Base-by-base conservation (phyloP, 2,797 vertebrate species). In the Rachycentron canadum region DNA sequence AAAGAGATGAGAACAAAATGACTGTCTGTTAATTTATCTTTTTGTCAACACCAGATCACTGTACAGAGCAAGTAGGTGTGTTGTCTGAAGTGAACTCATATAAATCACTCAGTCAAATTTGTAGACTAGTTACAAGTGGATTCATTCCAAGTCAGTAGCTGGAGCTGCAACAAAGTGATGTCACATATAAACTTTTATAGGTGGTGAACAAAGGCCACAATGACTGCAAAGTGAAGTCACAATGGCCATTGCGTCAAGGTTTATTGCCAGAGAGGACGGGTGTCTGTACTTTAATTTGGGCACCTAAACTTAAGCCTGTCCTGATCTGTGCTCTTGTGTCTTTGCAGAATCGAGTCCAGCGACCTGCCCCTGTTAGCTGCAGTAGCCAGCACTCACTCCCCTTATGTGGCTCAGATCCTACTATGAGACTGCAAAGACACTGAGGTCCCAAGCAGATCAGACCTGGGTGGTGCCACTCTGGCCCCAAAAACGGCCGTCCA, bases 341-440 rank as follows among this genome's bases (percentile, higher is more conserved):
- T 38, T 87, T 86, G 40, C 91, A 99, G 98, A 89, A 99, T 99
- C 6, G 98, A 99, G 94, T 99, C 98, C 88, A 98, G 97, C 16
- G 98, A 99, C 92, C 97, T 99, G 67, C 98, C 98, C 57, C 93
- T 99, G 72, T 88, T 99, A 92, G 98, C 98, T 45, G 98, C 98
- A 23, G 95, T 99, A 65, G 98, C 98, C 9, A 99, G 98, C 92
- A 99, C 98, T 73, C 98, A 99, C 89, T 99, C 98, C 25, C 98
- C 98, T 0, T 97, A 99, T 0, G 98, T 99, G 88, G 98, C 98
- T 78, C 98, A 99, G 93, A 99, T 99, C 80, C 95, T 99, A 1
- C 96, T 99, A 84, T 99, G 88, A 96, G 95, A 86, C 88, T 68
- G 66, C 69, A 65, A 26, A 7, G 19, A 57, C 61, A 38, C 38